Evolutionary conservation across 2,888 invertebrate genomes (phyloP).

Genomic region (Tipula helvola): DNA sequence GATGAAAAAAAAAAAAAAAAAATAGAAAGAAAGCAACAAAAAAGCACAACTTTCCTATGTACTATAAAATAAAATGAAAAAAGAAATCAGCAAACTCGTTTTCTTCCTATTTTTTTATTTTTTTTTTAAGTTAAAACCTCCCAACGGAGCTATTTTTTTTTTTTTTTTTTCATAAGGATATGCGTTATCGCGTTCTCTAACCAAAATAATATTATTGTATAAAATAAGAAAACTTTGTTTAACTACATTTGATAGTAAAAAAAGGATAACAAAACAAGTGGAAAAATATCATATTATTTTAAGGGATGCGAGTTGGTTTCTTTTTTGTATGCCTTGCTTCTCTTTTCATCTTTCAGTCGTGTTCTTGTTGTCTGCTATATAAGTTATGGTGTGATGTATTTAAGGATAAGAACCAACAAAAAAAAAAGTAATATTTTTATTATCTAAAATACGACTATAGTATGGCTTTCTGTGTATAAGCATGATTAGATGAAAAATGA

Average conservation of each 20-base stretch:
- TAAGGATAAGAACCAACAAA: background rate
- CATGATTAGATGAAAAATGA: background rate
- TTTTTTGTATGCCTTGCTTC: background rate
- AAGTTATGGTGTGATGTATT: background rate
- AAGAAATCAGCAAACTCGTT: background rate
- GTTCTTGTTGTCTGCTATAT: background rate
- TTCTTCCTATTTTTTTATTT: background rate
- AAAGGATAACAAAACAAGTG: conserved; percentile 6
- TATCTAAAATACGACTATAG: background rate
- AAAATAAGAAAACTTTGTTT: background rate
- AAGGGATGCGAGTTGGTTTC: background rate
- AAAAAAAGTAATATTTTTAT: background rate
- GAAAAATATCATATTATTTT: background rate
- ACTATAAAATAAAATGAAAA: background rate
- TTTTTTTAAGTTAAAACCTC: conserved; percentile 10
- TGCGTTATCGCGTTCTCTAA: conserved; percentile 12
- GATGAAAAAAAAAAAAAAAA: background rate
- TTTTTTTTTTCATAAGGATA: conserved; percentile 11
- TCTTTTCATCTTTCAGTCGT: background rate
- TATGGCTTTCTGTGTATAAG: background rate
- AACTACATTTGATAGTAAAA: background rate
- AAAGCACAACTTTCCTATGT: background rate
- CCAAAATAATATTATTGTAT: conserved; percentile 4
- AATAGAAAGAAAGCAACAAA: background rate
- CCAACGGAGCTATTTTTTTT: conserved; percentile 9